These are phyloP conservation scores for Chrysemys picta DNA, from an alignment of 2,113 vertebrate genomes.

Conservation along the genomic window DNA sequence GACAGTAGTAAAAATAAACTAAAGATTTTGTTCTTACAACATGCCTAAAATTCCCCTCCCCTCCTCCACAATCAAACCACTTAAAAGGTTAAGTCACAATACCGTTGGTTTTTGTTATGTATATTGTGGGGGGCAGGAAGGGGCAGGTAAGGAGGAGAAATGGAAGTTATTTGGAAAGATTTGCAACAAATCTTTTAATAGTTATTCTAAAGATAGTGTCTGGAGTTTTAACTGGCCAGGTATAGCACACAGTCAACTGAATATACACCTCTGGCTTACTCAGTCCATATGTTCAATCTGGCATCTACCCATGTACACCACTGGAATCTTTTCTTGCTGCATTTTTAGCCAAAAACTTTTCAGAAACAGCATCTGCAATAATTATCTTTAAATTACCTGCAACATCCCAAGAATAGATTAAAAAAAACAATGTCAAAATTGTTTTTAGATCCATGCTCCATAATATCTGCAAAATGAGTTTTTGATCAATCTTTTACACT, in stretches of 20 bases:
- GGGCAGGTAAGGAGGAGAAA: neutral
- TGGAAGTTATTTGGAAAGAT: neutral
- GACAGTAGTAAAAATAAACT: neutral
- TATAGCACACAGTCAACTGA: neutral
- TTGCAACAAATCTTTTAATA: neutral
- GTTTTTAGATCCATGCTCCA: neutral
- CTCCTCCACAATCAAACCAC: neutral
- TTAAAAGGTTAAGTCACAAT: neutral
- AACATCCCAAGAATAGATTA: neutral
- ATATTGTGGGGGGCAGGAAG: neutral
- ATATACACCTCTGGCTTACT: rapidly evolving
- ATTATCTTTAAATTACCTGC: neutral
- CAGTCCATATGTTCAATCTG: no score
- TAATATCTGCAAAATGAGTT: rapidly evolving
- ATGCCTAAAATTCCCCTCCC: neutral
- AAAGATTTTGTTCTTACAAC: neutral
- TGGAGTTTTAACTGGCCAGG: neutral
- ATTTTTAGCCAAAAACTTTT: neutral
- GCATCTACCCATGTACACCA: rapidly evolving
- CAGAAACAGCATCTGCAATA: neutral
- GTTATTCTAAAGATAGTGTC: rapidly evolving
- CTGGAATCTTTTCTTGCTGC: neutral
- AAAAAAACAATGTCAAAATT: neutral
- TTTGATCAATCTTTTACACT: neutral
- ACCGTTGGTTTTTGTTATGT: neutral